Evolutionary conservation across 1,140 invertebrate genomes (phyloP).

Genomic region (Onthophagus taurus): DNA sequence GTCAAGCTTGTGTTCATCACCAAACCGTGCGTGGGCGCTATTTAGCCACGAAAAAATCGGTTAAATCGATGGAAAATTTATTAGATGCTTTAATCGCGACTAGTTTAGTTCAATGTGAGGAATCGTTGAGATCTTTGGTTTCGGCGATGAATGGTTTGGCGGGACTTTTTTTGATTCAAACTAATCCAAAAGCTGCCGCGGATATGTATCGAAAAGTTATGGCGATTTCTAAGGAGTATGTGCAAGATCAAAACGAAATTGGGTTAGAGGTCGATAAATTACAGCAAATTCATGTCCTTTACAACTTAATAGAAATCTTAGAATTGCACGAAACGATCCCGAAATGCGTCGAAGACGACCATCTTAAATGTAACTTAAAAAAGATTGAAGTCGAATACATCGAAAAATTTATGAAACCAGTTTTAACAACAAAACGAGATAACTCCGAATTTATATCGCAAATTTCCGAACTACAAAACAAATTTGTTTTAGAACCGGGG

Average conservation of each 20-base stretch:
- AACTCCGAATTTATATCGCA: constrained; percentile 5
- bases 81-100: constrained; percentile 55
- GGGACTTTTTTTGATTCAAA: constrained; percentile 50
- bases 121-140: constrained; percentile 52
- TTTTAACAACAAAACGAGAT: constrained; percentile 13
- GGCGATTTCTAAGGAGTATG: constrained; percentile 44
- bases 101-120: constrained; percentile 54
- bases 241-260: constrained; percentile 27
- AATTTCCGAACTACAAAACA: constrained; percentile 14
- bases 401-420: constrained; percentile 36
- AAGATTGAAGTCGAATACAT: constrained; percentile 53
- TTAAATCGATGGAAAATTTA: constrained; percentile 60
- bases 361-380: constrained; percentile 41
- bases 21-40: constrained; percentile 51
- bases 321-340: constrained; percentile 30
- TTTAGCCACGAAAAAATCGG: constrained; percentile 45
- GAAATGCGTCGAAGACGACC: constrained; percentile 45
- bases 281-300: constrained; percentile 55
- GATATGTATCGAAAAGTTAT: constrained; percentile 53
- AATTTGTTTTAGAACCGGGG: constrained; percentile 21
- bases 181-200: constrained; percentile 46
- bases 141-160: constrained; percentile 59
- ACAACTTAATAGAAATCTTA: constrained; percentile 53
- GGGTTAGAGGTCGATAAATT: constrained; percentile 39
- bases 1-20: constrained; percentile 67